Evolutionary conservation across 2,113 vertebrate genomes (phyloP).

Genomic region (Carassius gibelio): DNA sequence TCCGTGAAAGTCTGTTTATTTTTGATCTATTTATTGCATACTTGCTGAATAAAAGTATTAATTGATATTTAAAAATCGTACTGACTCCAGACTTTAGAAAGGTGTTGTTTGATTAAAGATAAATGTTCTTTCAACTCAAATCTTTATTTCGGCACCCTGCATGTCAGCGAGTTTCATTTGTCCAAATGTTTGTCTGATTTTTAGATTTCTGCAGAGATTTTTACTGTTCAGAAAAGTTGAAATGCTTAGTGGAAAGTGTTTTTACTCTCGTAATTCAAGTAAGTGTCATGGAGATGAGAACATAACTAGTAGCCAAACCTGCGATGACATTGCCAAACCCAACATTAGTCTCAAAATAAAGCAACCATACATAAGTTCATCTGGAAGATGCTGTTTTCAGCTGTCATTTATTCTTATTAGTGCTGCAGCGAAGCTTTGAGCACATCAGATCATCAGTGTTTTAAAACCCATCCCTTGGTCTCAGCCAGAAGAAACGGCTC

Average conservation of each 20-base stretch:
- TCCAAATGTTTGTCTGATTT: not conserved
- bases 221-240: not conserved
- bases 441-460: not conserved
- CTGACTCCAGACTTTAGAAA: not conserved
- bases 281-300: slow-evolving; percentile 1
- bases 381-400: not conserved
- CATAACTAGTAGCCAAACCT: not conserved
- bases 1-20: not conserved
- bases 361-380: not conserved
- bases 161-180: not conserved
- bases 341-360: slow-evolving; percentile 22
- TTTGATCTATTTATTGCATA: not conserved
- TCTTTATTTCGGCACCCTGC: not conserved
- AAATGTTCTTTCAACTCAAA: not conserved
- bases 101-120: not conserved
- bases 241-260: not conserved
- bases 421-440: not conserved
- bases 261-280: not conserved
- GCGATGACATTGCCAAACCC: slow-evolving; percentile 10
- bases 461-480: not conserved
- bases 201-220: not conserved
- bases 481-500: slow-evolving; percentile 7
- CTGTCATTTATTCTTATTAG: not conserved
- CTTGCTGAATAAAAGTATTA: not conserved
- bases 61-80: not conserved